A percentile compares a stretch with the other conserved stretches of the same genome.
Conservation (phyloP, 2,113 vertebrate genomes). For the Nansenia antarctica region DNA sequence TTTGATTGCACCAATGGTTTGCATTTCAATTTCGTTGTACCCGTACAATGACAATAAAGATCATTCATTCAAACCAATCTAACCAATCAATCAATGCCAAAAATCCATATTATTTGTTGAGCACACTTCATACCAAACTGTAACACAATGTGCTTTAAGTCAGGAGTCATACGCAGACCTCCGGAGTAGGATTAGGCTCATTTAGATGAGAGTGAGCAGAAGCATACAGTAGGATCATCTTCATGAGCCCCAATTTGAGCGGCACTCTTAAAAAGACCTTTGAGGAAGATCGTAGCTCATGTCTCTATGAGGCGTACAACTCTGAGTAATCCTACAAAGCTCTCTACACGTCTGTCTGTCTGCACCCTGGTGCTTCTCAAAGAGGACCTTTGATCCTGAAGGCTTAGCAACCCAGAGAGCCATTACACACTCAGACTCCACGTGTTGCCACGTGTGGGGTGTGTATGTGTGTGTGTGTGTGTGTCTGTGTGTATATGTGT, state of each 20-base stretch:
- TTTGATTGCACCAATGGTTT: too few relatives aligned
- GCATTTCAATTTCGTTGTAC: too few relatives aligned
- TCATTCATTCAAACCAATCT: too few relatives aligned
- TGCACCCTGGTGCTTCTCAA: not conserved
- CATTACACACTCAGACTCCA: too few relatives aligned
- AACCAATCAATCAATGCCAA: too few relatives aligned
- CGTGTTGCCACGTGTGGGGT: too few relatives aligned
- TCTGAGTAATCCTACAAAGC: not conserved
- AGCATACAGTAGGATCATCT: not conserved
- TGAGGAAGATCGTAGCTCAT: not conserved
- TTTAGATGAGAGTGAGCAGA: not conserved
- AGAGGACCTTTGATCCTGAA: not conserved
- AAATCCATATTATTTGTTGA: not conserved
- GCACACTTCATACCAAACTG: not conserved
- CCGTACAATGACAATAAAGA: too few relatives aligned
- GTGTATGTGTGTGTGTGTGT: too few relatives aligned
- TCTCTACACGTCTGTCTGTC: not conserved
- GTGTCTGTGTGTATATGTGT: too few relatives aligned
- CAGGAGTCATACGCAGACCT: not conserved
- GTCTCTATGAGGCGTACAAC: not conserved
- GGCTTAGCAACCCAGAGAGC: not conserved
- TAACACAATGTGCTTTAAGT: not conserved
- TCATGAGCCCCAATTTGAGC: not conserved
- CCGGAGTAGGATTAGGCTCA: not conserved
- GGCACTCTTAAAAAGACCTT: not conserved